Conservation (phyloP, 2,888 invertebrate genomes). For the Anticlea derivata region DNA sequence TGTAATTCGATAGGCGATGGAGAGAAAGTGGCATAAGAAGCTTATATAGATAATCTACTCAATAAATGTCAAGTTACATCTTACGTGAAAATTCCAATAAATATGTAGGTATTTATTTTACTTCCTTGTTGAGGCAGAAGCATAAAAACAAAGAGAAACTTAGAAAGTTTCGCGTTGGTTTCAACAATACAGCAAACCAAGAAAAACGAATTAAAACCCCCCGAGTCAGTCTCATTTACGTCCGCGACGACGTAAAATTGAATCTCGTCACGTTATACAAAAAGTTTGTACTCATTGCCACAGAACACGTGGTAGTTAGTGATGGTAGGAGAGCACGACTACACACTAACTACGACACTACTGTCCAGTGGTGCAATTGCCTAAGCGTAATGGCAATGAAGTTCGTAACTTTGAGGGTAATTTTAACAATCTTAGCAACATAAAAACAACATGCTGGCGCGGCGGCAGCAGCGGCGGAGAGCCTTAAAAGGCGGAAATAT, state of each 20-base stretch:
- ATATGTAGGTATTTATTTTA: background rate
- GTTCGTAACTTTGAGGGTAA: too few species aligned
- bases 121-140: background rate
- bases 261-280: slow-evolving; percentile 19
- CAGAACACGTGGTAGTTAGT: background rate
- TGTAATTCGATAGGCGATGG: background rate
- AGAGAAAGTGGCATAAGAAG: background rate
- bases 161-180: background rate
- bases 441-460: too few species aligned
- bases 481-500: too few species aligned
- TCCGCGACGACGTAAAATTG: slow-evolving; percentile 8
- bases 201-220: background rate
- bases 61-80: slow-evolving; percentile 3
- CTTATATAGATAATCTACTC: background rate
- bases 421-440: too few species aligned
- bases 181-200: background rate
- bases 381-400: too few species aligned
- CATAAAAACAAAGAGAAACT: background rate
- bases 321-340: too few species aligned
- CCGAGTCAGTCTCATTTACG: slow-evolving; percentile 3
- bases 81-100: background rate
- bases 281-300: slow-evolving; percentile 10
- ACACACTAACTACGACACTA: too few species aligned
- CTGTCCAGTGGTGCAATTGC: too few species aligned
- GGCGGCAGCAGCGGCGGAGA: too few species aligned